Base-by-base conservation (phyloP, 2,888 invertebrate genomes). In the Phlogophora meticulosa region DNA sequence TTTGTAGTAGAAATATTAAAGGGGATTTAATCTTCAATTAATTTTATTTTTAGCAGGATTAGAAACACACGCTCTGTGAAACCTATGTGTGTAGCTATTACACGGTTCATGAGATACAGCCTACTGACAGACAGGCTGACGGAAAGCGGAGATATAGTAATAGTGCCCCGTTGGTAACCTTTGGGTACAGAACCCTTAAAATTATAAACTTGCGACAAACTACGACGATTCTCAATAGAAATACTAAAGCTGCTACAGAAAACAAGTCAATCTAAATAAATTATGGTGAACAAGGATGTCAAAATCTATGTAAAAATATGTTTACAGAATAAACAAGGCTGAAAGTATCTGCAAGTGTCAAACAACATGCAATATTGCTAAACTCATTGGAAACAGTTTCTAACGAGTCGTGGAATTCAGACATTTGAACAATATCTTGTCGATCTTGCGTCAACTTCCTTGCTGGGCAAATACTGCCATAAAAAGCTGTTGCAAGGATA, bases 401-500 rank as follows among this genome's bases (percentile, higher is more conserved):
- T 42, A 51, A 51, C 22, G n/a, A 49, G 32, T 48, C 40, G 36
- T 49, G 34, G 60, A 68, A 76, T 60, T 72, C 46, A 57, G 38
- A 20, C 42, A 58, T 74, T 52, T 11, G 7, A 57, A 67, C 46
- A 52, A 57, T 66, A 73, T 42, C 57, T 28, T 13, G 40, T 34
- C n/a, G 46, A 48, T 70, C 40, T 73, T 53, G 51, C 52, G 42
- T 24, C 52, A 57, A 42, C n/a, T 52, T 57, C 58, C 57, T 48
- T 38, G 32, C 42, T 20, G 20, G 24, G 17, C 9, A 36, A 24
- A 56, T 36, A 52, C 10, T 20, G 9, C 51, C 66, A 51, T 74
- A 46, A 46, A 51, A 74, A 57, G 52, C 22, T 46, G 17, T 20
- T 28, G 51, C 71, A 72, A 72, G 75, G 68, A 53, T 40, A 74